Base-by-base conservation (phyloP, 2,888 invertebrate species). In the Malachius bipustulatus region DNA sequence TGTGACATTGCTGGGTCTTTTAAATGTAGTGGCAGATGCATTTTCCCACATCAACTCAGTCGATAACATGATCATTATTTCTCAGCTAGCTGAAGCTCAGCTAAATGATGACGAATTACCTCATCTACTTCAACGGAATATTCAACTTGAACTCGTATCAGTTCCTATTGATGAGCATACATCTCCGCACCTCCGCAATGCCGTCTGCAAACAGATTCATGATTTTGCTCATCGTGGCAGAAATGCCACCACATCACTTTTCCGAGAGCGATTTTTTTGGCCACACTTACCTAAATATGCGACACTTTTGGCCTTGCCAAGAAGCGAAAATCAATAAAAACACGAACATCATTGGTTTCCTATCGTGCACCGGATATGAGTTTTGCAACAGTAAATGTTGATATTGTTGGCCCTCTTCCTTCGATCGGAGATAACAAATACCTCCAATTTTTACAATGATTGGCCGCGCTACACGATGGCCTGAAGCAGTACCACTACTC, bases 11-110 rank as follows among this genome's bases (percentile, higher is more conserved):
- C 2, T 10, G n/a, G 2, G 36, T 26, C n/a, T 4, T n/a, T 9
- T n/a, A 10, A 36, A 36, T 14, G 16, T 36, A 9, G 31, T 36
- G 3, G 36, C 24, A 2, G 36, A 36, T 11, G n/a, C 16, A 10
- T 32, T 36, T 2, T 36, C 36, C 2, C 15, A 31, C 4, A 12
- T 36, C 10, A 14, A 16, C 3, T 4, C 11, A 16, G 14, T 33
- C 24, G 24, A 16, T 3, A 11, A 8, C 6, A 9, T 30, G 14
- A n/a, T 12, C 12, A 8, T 19, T 4, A n/a, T n/a, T 6, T 4
- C n/a, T 24, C n/a, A 8, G 4, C 4, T 32, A n/a, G 16, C 16
- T 9, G 16, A 19, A 4, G 28, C 26, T 4, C 34, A 34, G 16
- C 4, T n/a, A 14, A 14, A 6, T 4, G 28, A 34, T 14, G 6